Evolutionary conservation across 2,797 vertebrate genomes (phyloP).

Genomic region (Coendou prehensilis): DNA sequence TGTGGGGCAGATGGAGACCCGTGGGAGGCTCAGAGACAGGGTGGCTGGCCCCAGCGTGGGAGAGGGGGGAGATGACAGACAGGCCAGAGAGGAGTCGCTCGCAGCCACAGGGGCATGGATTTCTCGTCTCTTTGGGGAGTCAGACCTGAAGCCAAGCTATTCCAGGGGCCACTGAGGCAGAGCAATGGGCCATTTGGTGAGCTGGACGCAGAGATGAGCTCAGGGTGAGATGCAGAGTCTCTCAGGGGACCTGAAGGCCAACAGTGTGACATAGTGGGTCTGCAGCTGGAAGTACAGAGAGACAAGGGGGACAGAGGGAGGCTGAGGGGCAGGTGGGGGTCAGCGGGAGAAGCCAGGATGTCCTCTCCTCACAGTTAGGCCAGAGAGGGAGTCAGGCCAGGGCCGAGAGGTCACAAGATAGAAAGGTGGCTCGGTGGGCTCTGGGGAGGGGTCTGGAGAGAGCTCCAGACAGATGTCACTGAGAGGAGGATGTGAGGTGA

Average conservation of each 20-base stretch:
- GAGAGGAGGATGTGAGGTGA: neutral
- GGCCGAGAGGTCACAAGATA: neutral
- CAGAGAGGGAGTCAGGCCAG: neutral
- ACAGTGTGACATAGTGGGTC: rapidly evolving
- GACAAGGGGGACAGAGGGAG: neutral
- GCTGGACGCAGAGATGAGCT: neutral
- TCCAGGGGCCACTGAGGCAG: neutral
- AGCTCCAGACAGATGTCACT: neutral
- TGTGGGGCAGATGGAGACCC: neutral
- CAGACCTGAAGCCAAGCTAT: neutral
- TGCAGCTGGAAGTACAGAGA: neutral
- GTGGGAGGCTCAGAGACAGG: neutral
- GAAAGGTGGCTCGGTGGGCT: neutral
- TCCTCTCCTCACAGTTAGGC: neutral
- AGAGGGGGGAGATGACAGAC: neutral
- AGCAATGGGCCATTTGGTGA: neutral
- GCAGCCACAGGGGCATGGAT: neutral
- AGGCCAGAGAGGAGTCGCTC: neutral
- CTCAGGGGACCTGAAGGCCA: neutral
- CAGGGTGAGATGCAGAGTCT: neutral
- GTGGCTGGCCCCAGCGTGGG: no score
- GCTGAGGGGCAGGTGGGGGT: rapidly evolving
- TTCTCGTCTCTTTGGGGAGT: neutral
- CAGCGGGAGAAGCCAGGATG: neutral
- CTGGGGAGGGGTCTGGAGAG: neutral